Base-by-base conservation (phyloP, 2,888 invertebrate genomes). In the Marasmarcha lunaedactyla region DNA sequence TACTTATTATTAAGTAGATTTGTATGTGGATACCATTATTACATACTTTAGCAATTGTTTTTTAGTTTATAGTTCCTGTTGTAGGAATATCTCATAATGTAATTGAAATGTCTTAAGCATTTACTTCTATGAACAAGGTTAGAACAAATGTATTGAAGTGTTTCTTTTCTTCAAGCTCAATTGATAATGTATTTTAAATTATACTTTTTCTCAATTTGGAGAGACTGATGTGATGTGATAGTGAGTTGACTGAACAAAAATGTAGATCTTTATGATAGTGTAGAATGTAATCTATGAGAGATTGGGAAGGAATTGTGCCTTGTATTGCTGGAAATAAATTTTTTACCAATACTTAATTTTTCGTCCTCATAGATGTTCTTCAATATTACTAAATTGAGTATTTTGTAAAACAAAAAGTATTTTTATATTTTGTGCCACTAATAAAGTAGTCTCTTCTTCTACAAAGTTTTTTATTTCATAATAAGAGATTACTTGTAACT, bases 291-390 rank as follows among this genome's bases (percentile, higher is more conserved):
- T 20, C 7, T 20, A 20, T 20, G 20, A 7, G 7, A 20, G 45
- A 42, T 36, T 39, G 39, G 36, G 35, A 38, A 47, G 30, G 11
- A 48, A 46, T 52, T 60, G 74, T 78, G 77, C 78, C 77, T 77
- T 72, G 50, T 48, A 52, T 55, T 50, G 39, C 46, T 42, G 44
- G 14, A 30, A 30, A n/a, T 10, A 7, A 7, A 2, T 7, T 30
- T 36, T 30, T 41, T 43, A 41, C 13, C n/a, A 36, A 35, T 30
- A 33, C 11, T 4, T 15, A 15, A 3, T 30, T 4, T 30, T 3
- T 20, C 47, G 60, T 72, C 66, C 69, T 71, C 63, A 64, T 65
- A 60, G 63, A 55, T 53, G 55, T 67, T 60, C 59, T 54, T n/a
- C 30, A 30, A 58, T 53, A 52, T 49, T 58, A 52, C 50, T 54